phyloP scores from a whole-genome alignment of 2,113 vertebrate species.

The Nyctibius bracteatus region DNA sequence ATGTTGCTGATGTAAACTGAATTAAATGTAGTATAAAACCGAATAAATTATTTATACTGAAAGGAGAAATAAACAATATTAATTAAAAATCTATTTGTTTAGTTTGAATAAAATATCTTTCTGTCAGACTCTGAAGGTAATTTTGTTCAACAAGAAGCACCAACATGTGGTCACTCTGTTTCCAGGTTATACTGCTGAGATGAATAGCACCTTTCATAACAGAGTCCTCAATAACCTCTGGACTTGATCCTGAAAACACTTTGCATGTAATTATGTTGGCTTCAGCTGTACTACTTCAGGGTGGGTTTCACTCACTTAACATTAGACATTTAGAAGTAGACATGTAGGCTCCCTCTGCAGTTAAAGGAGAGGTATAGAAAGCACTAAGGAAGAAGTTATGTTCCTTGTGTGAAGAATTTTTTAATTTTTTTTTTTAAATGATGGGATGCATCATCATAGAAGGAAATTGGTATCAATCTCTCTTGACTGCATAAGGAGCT shows the following conservation, averaged over 20 bases:
- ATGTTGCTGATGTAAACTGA: slow-evolving; percentile 65
- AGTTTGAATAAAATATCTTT: slow-evolving; percentile 5
- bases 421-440: neutral
- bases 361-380: neutral
- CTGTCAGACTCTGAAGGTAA: neutral
- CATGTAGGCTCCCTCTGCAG: slow-evolving; percentile 57
- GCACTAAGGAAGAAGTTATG: neutral
- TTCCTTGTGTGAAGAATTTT: neutral
- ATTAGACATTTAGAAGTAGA: slow-evolving; percentile 1
- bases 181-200: slow-evolving; percentile 6
- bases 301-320: slow-evolving; percentile 46
- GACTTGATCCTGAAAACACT: slow-evolving; percentile 57
- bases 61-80: slow-evolving; percentile 53
- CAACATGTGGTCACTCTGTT: neutral
- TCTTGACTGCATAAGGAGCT: neutral
- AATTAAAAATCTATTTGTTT: slow-evolving; percentile 30
- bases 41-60: slow-evolving; percentile 37
- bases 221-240: slow-evolving; percentile 44
- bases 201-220: slow-evolving; percentile 54
- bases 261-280: slow-evolving; percentile 47
- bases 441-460: neutral
- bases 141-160: neutral
- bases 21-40: slow-evolving; percentile 51
- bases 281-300: slow-evolving; percentile 33
- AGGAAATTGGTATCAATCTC: neutral